Evolutionary conservation across 1,140 invertebrate genomes (phyloP).

Genomic region (Ditylenchus dipsaci): DNA sequence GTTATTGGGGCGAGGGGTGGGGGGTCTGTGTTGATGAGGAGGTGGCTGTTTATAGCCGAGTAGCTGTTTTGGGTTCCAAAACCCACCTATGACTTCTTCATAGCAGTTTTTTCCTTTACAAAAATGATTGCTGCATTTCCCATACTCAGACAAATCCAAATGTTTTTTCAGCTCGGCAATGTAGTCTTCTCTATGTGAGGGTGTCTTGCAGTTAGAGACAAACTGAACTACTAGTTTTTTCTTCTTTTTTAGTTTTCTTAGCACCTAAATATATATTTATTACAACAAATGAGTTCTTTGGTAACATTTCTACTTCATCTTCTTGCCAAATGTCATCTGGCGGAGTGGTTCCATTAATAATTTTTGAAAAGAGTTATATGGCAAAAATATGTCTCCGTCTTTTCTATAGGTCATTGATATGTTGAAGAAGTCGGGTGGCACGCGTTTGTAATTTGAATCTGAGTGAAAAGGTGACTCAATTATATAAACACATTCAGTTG

Average conservation of each 20-base stretch:
- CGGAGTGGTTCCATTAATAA: neutral
- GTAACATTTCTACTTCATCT: slow-evolving; percentile 19
- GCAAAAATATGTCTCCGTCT: slow-evolving; percentile 9
- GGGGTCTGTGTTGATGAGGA: too few species aligned
- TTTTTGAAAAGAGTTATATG: slow-evolving; percentile 17
- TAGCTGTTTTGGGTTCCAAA: too few species aligned
- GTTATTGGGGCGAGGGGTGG: too few species aligned
- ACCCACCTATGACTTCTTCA: slow-evolving; percentile 8
- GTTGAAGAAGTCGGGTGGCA: slow-evolving; percentile 14
- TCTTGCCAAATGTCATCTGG: slow-evolving; percentile 21
- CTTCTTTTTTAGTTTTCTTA: slow-evolving; percentile 7
- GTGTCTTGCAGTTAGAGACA: slow-evolving; percentile 11
- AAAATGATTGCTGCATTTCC: slow-evolving; percentile 1
- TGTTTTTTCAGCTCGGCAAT: slow-evolving; percentile 8
- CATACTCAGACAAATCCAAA: slow-evolving; percentile 6
- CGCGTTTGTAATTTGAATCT: neutral
- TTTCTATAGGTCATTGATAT: slow-evolving; percentile 23
- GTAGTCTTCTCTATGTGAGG: slow-evolving; percentile 10
- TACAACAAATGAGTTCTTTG: too few species aligned
- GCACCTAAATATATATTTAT: neutral
- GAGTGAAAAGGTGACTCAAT: neutral
- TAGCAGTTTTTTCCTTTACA: slow-evolving; percentile 11
- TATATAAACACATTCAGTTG: neutral
- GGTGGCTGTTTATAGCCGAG: too few species aligned
- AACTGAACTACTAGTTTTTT: slow-evolving; percentile 11